Conservation (phyloP, 2,888 invertebrate species). For the Pediacus dermestoides region DNA sequence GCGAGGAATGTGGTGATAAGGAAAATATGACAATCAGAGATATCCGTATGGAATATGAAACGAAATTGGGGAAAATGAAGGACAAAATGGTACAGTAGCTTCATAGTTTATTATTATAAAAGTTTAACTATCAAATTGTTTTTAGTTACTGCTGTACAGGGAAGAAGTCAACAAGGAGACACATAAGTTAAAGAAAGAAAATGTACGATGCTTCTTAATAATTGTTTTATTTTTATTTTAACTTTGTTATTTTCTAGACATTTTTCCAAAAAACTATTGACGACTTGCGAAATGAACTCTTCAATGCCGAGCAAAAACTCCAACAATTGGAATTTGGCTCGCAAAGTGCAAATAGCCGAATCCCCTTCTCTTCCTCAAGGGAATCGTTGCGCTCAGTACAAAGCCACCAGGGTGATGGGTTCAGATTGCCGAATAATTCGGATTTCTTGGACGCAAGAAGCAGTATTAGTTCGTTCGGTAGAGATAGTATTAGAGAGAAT, state of each 20-base stretch:
- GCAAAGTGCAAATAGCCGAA: conserved; percentile 16
- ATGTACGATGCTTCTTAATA: conserved; percentile 41
- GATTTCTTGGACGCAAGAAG: no score
- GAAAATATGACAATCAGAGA: conserved; percentile 52
- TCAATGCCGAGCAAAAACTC: conserved; percentile 33
- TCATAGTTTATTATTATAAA: no score
- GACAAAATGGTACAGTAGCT: conserved; percentile 71
- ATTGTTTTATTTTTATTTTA: conserved; percentile 6
- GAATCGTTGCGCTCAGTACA: conserved; percentile 21
- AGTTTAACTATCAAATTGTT: no score
- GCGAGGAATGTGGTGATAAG: conserved; percentile 36
- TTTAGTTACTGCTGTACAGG: conserved; percentile 54
- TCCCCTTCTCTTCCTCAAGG: conserved; percentile 14
- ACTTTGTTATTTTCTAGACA: conserved; percentile 33
- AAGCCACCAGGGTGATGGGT: no score
- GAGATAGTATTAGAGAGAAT: no score
- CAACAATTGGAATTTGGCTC: conserved; percentile 27
- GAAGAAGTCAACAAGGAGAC: conserved; percentile 62
- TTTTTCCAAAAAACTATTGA: conserved; percentile 27
- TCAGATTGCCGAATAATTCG: no score
- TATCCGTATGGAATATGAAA: conserved; percentile 65
- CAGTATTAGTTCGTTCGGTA: no score
- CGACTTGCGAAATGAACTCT: conserved; percentile 31
- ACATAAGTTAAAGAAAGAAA: conserved; percentile 56
- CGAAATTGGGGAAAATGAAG: conserved; percentile 75